Conservation (phyloP, 2,888 invertebrate genomes). For the Zygogramma bicolorata region DNA sequence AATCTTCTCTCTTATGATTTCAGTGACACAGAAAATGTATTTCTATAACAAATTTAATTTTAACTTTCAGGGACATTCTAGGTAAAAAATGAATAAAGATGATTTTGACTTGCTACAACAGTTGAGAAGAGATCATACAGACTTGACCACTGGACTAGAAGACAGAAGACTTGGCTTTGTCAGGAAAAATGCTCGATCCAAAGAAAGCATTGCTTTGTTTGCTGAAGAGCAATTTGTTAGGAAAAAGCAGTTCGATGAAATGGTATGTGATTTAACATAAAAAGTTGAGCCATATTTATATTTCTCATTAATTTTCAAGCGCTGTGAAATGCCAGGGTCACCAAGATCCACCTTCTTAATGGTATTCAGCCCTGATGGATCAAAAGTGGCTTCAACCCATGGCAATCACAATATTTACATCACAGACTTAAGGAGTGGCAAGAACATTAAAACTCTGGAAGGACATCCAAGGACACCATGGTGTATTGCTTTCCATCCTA, state of each 20-base stretch:
- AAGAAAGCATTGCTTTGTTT: conserved; percentile 52
- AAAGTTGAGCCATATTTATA: not conserved
- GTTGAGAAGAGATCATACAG: conserved; percentile 41
- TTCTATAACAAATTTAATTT: not conserved
- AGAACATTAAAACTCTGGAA: conserved; percentile 79
- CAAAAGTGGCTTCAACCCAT: conserved; percentile 87
- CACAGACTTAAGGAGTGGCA: conserved; percentile 82
- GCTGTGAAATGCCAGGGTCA: conserved; percentile 78
- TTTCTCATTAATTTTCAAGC: conserved; percentile 41
- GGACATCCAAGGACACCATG: conserved; percentile 92
- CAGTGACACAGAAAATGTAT: not conserved
- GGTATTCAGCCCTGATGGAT: conserved; percentile 90
- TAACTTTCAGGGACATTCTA: not conserved
- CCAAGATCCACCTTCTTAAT: conserved; percentile 87
- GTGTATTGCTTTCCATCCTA: conserved; percentile 91
- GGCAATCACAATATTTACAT: conserved; percentile 91
- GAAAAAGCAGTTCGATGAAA: conserved; percentile 53
- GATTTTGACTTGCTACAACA: conserved; percentile 48
- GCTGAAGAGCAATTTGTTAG: conserved; percentile 57
- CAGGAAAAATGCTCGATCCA: conserved; percentile 46
- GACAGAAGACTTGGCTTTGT: conserved; percentile 51
- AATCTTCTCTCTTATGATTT: no score
- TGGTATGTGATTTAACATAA: no score
- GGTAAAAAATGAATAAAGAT: conserved; percentile 50
- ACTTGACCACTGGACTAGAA: conserved; percentile 55